Base-by-base conservation (phyloP, 1,140 invertebrate species). In the Polypedilum pembai region DNA sequence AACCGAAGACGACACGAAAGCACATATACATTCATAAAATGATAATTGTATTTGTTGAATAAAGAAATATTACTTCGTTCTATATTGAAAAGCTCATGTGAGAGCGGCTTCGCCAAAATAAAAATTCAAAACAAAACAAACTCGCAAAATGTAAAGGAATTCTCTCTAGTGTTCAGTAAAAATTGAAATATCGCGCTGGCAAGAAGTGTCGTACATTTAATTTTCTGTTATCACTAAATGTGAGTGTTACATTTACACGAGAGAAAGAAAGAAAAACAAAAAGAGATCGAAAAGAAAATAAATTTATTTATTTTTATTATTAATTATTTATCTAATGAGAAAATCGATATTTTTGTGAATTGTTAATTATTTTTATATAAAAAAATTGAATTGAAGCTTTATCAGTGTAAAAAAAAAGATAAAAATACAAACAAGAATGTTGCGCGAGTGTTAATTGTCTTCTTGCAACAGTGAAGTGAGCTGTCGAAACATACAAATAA, bases 71-170 rank as follows among this genome's bases (percentile, higher is more conserved):
- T n/a, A n/a, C n/a, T n/a, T n/a, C n/a, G n/a, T n/a, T n/a, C n/a
- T n/a, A n/a, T n/a, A n/a, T n/a, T n/a, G n/a, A n/a, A n/a, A n/a
- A n/a, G n/a, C n/a, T n/a, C n/a, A 45, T 15, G 45, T 15, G 45
- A 56, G 45, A 56, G 45, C 45, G 8, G 45, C 45, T 56, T 56
- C 45, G 45, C 45, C 45, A 56, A 56, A 56, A 56, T 56, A 56
- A 45, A 56, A 56, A 56, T 56, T 56, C 45, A 69, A 69, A 69
- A 69, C 65, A 69, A 69, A 69, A 69, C 65, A 69, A 69, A 69
- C 15, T 69, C 20, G 65, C 65, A 69, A 69, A 69, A 20, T 8
- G 20, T 69, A 69, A 69, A 69, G 65, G 20, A 69, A 69, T 20
- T 69, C 5, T 69, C 65, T 21, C n/a, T n/a, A n/a, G n/a, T n/a